Evolutionary conservation across 2,797 vertebrate species (phyloP).

Genomic region (Notamacropus eugenii): DNA sequence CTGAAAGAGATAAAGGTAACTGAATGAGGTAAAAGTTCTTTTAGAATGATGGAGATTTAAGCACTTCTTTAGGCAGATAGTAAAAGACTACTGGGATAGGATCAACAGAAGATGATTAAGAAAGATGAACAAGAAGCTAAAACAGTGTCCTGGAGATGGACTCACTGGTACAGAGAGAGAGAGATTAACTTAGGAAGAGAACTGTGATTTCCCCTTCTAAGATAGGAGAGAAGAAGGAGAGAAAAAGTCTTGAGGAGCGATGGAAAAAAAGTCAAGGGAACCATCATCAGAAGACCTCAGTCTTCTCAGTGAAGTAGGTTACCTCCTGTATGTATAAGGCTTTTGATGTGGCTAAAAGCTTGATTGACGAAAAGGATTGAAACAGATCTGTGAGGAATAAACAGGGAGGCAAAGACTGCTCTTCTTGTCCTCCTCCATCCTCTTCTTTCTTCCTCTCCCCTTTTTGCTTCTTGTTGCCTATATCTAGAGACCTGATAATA

Average conservation of each 20-base stretch:
- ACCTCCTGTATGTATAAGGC: neutral
- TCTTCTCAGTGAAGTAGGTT: neutral
- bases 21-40: neutral
- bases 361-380: neutral
- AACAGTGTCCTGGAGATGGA: neutral
- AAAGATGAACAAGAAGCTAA: neutral
- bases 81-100: neutral
- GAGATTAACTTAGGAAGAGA: neutral
- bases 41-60: neutral
- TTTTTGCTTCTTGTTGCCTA: neutral
- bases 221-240: neutral
- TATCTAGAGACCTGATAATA: neutral
- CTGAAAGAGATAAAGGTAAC: neutral
- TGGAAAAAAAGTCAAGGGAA: neutral
- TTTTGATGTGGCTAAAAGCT: neutral
- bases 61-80: neutral
- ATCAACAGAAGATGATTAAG: neutral
- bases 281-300: neutral
- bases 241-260: neutral
- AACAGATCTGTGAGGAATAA: neutral
- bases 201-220: neutral
- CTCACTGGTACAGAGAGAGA: neutral
- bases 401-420: neutral
- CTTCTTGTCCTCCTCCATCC: neutral
- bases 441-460: neutral